These are phyloP conservation scores for Meloidogyne hapla DNA, from an alignment of 1,140 invertebrate genomes.

Conservation along the genomic window DNA sequence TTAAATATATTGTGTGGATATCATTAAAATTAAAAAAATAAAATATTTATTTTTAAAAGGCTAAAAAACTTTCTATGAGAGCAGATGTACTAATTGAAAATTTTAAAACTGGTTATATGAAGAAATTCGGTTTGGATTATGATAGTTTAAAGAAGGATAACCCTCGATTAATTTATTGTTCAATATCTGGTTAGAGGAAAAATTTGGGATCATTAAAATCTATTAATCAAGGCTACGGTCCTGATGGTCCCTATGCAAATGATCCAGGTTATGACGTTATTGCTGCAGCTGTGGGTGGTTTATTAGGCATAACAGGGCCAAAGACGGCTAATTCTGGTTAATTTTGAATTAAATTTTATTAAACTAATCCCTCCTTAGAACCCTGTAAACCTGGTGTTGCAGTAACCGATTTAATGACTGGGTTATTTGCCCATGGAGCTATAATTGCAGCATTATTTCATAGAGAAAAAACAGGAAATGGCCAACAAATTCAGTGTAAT, in stretches of 20 bases:
- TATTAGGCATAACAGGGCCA: conserved; percentile 84
- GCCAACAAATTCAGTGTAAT: conserved; percentile 89
- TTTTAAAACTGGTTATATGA: conserved; percentile 85
- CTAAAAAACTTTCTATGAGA: conserved; percentile 68
- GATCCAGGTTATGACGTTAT: conserved; percentile 93
- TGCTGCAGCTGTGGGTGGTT: conserved; percentile 83
- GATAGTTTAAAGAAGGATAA: conserved; percentile 73
- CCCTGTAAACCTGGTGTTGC: conserved; percentile 66
- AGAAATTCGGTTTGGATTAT: conserved; percentile 78
- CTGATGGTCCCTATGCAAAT: conserved; percentile 78
- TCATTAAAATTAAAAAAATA: not conserved
- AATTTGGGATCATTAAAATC: not conserved
- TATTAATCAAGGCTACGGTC: conserved; percentile 74
- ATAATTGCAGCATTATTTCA: conserved; percentile 85
- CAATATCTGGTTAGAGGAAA: conserved; percentile 73
- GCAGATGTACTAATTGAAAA: conserved; percentile 91
- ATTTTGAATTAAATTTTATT: not conserved
- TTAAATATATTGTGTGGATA: no score
- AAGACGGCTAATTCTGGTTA: conserved; percentile 74
- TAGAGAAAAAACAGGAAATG: conserved; percentile 74
- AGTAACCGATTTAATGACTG: conserved; percentile 86
- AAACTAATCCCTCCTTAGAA: no score
- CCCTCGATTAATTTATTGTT: conserved; percentile 85
- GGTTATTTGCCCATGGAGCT: conserved; percentile 89
- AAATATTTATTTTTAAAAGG: conserved; percentile 64